phyloP scores from a whole-genome alignment of 1,140 invertebrate genomes.

The Drosophila watanabei region DNA sequence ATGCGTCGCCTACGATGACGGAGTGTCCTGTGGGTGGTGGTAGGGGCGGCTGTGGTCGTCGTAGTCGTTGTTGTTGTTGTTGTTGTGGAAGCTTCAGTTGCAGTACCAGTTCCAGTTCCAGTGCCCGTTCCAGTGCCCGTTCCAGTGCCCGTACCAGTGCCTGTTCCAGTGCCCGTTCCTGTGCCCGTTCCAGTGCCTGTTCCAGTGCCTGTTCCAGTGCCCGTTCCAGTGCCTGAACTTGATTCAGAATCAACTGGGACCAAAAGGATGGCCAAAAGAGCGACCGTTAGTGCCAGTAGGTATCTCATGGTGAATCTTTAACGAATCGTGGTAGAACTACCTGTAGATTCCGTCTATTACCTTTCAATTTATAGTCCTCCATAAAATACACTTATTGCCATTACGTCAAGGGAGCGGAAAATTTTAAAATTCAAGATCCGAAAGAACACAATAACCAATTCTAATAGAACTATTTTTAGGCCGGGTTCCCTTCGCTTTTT shows the following conservation, averaged over 20 bases:
- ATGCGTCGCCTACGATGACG: constrained; percentile 1
- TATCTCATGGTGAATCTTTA: neutral
- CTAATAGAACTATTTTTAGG: neutral
- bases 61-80: neutral
- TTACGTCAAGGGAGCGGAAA: constrained; percentile 1
- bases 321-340: neutral
- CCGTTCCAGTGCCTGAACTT: neutral
- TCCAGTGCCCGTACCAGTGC: neutral
- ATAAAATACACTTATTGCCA: no score
- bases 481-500: neutral
- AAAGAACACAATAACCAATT: constrained; percentile 1
- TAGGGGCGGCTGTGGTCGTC: neutral
- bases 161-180: neutral
- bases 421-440: neutral
- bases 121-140: neutral
- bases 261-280: constrained; percentile 5
- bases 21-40: neutral
- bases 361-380: constrained; percentile 9
- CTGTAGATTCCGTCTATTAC: neutral
- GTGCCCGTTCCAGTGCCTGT: neutral
- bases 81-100: neutral
- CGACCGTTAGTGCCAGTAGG: neutral
- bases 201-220: neutral
- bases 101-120: neutral
- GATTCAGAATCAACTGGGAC: neutral